Evolutionary conservation across 2,888 invertebrate genomes (phyloP).

Genomic region (Chymomyza amoena): DNA sequence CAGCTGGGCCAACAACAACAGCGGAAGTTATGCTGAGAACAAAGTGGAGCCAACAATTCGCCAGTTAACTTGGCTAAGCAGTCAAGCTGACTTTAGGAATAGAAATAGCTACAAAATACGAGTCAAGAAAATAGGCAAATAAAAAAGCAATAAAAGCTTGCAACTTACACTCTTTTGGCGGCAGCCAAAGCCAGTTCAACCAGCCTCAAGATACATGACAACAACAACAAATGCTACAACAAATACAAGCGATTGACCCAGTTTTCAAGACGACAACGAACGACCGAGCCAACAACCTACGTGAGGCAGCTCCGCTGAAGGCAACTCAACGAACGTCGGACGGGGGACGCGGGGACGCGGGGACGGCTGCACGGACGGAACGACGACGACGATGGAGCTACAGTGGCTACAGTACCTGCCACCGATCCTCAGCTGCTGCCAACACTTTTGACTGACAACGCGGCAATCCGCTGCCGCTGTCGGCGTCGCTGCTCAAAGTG

Average conservation of each 20-base stretch:
- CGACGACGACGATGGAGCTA: slow-evolving; percentile 14
- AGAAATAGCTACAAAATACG: slow-evolving; percentile 1
- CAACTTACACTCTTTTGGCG: slow-evolving; percentile 61
- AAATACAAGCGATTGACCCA: slow-evolving; percentile 76
- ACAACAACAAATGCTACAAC: slow-evolving; percentile 53
- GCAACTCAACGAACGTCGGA: slow-evolving; percentile 8
- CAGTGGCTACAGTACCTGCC: slow-evolving; percentile 42
- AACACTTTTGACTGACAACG: slow-evolving; percentile 1
- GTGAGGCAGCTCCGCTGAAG: slow-evolving; percentile 46
- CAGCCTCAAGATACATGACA: slow-evolving; percentile 53
- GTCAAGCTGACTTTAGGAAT: background rate
- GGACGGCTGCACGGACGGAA: slow-evolving; percentile 14
- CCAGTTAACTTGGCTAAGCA: background rate
- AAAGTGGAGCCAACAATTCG: background rate
- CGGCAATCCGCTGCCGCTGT: background rate
- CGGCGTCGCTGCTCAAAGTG: slow-evolving; percentile 47
- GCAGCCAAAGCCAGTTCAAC: slow-evolving; percentile 55
- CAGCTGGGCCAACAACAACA: slow-evolving; percentile 29
- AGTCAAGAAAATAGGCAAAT: slow-evolving; percentile 53
- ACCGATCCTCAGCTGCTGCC: slow-evolving; percentile 47
- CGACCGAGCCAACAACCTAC: slow-evolving; percentile 63
- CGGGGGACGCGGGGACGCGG: slow-evolving; percentile 8
- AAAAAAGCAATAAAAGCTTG: slow-evolving; percentile 54
- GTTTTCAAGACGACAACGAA: slow-evolving; percentile 76
- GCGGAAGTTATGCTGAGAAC: slow-evolving; percentile 48